Evolutionary conservation across 2,888 invertebrate genomes (phyloP).

Genomic region (Chaetoderma sp.): DNA sequence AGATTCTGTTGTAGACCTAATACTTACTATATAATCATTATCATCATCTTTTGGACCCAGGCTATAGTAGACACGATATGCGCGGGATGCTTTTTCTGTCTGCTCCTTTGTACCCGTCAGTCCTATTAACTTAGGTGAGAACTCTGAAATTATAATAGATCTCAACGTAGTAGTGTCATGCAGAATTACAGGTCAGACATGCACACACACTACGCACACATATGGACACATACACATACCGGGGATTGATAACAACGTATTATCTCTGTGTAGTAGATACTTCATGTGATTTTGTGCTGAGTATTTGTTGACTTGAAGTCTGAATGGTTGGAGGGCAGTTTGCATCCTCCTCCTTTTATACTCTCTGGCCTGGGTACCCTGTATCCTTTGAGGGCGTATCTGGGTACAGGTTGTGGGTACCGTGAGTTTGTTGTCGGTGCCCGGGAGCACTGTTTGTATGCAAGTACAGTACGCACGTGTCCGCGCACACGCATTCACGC

Average conservation of each 20-base stretch:
- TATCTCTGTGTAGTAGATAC: background rate
- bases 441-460: too few species aligned
- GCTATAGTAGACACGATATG: constrained; percentile 96
- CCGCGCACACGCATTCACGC: too few species aligned
- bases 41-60: constrained; percentile 94
- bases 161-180: background rate
- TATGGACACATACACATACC: background rate
- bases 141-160: constrained; percentile 77
- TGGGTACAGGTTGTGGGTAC: too few species aligned
- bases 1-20: too few species aligned
- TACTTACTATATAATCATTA: constrained; percentile 94
- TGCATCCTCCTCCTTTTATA: too few species aligned
- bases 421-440: too few species aligned
- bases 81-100: constrained; percentile 81
- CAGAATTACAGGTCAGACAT: background rate
- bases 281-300: too few species aligned
- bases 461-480: too few species aligned
- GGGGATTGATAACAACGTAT: background rate
- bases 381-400: too few species aligned
- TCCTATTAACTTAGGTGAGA: constrained; percentile 90
- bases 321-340: too few species aligned
- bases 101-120: constrained; percentile 87
- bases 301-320: too few species aligned
- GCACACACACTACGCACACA: background rate
- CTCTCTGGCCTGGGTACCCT: too few species aligned